phyloP scores from a whole-genome alignment of 2,113 vertebrate genomes.

The Chitala chitala region DNA sequence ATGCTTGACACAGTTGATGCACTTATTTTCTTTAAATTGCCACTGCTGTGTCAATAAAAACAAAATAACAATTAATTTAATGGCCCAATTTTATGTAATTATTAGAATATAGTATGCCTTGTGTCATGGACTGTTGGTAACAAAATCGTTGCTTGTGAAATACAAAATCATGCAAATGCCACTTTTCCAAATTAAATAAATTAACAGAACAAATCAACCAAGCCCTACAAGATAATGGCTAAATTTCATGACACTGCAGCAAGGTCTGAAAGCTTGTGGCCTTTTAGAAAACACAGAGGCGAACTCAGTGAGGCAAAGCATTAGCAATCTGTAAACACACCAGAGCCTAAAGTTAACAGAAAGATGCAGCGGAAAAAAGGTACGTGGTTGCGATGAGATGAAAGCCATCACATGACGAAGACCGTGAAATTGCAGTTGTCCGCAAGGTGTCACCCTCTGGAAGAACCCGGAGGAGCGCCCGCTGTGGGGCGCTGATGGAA shows the following conservation, averaged over 20 bases:
- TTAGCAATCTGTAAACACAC: no score
- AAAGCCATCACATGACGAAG: background rate
- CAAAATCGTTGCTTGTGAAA: background rate
- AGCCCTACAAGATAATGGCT: background rate
- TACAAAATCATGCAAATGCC: slow-evolving; percentile 1
- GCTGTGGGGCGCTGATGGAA: background rate
- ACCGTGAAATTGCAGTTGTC: background rate
- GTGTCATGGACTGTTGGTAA: slow-evolving; percentile 4
- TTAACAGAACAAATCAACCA: background rate
- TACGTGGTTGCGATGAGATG: no score
- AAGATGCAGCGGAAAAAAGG: no score
- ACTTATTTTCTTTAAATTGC: background rate
- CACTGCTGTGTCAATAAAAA: background rate
- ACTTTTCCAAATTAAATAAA: background rate
- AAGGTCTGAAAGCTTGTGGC: background rate
- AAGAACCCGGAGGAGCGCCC: background rate
- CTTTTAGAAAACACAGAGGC: background rate
- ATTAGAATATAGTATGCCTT: no score
- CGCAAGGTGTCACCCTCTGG: background rate
- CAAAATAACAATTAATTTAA: background rate
- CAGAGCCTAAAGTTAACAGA: no score
- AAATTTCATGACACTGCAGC: background rate
- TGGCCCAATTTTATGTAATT: slow-evolving; percentile 4
- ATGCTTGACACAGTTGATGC: background rate
- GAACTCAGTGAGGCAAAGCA: no score